A percentile compares a stretch with the other conserved stretches of the same genome.
Conservation (phyloP, 2,888 invertebrate species). For the Drosophila kuntzei region DNA sequence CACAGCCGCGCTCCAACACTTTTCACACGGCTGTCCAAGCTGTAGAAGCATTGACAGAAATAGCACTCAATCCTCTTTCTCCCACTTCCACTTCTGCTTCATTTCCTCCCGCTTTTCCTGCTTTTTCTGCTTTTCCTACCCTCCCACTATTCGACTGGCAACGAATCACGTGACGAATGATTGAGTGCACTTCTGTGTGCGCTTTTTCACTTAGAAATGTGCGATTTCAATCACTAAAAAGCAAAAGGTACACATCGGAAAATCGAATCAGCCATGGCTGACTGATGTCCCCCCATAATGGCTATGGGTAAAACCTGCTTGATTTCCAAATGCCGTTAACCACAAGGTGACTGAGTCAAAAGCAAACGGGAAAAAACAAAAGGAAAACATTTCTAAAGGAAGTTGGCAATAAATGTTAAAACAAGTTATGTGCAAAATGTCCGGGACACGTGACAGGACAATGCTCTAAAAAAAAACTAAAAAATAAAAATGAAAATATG, state of each 20-base stretch:
- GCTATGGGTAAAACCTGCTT: conserved; percentile 1
- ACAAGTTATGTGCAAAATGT: conserved; percentile 78
- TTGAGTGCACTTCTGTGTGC: conserved; percentile 78
- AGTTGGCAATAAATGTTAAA: conserved; percentile 79
- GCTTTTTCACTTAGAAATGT: conserved; percentile 81
- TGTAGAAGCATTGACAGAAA: conserved; percentile 54
- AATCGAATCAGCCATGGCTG: conserved; percentile 74
- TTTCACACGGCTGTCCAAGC: conserved; percentile 62
- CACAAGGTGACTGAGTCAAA: conserved; percentile 53
- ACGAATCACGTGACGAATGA: conserved; percentile 78
- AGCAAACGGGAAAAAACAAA: conserved; percentile 14
- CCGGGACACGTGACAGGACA: conserved; percentile 67
- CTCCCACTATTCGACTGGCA: conserved; percentile 23
- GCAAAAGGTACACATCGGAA: conserved; percentile 72
- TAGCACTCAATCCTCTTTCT: conserved; percentile 9
- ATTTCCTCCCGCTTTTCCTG: conserved; percentile 10
- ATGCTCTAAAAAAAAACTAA: conserved; percentile 9
- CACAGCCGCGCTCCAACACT: conserved; percentile 63
- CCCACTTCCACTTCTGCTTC: neutral
- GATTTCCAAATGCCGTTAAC: conserved; percentile 48
- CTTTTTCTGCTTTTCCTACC: neutral
- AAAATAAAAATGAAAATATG: conserved; percentile 21
- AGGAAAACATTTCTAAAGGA: conserved; percentile 51
- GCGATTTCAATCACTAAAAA: conserved; percentile 81
- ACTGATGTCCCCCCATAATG: conserved; percentile 39